These are phyloP conservation scores for Frieseomelitta varia DNA, from an alignment of 1,140 invertebrate genomes.

Conservation along the genomic window DNA sequence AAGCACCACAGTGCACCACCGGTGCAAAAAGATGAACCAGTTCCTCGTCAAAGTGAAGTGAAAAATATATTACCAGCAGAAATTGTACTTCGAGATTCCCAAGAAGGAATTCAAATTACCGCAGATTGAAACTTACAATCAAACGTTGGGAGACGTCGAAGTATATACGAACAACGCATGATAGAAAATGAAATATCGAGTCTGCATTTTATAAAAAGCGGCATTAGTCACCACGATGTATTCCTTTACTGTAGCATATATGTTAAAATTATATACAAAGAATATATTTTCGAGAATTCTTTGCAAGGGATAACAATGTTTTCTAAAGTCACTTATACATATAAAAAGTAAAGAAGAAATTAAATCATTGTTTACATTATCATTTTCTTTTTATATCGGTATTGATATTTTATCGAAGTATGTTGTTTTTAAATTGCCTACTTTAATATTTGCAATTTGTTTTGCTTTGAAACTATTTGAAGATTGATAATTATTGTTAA, in stretches of 20 bases:
- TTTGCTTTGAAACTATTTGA: conserved; percentile 9
- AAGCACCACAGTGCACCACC: conserved; percentile 78
- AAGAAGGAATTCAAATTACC: conserved; percentile 59
- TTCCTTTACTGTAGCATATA: conserved; percentile 56
- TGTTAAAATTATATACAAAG: conserved; percentile 59
- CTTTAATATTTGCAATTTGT: conserved; percentile 18
- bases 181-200: conserved; percentile 25
- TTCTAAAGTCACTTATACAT: conserved; percentile 16
- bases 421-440: conserved; percentile 15
- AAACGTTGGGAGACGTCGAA: not conserved
- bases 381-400: conserved; percentile 18
- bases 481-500: conserved; percentile 3
- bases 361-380: conserved; percentile 23
- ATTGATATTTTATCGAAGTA: conserved; percentile 22
- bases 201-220: conserved; percentile 56
- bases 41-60: conserved; percentile 38
- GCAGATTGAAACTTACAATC: conserved; percentile 56
- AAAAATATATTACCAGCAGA: conserved; percentile 56
- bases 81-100: conserved; percentile 54
- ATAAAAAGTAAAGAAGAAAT: conserved; percentile 6
- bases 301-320: conserved; percentile 34
- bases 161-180: conserved; percentile 15
- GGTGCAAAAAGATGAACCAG: conserved; percentile 73
- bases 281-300: conserved; percentile 63
- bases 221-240: conserved; percentile 58